phyloP scores from a whole-genome alignment of 1,140 invertebrate genomes.

The Aphaenogaster floridana region DNA sequence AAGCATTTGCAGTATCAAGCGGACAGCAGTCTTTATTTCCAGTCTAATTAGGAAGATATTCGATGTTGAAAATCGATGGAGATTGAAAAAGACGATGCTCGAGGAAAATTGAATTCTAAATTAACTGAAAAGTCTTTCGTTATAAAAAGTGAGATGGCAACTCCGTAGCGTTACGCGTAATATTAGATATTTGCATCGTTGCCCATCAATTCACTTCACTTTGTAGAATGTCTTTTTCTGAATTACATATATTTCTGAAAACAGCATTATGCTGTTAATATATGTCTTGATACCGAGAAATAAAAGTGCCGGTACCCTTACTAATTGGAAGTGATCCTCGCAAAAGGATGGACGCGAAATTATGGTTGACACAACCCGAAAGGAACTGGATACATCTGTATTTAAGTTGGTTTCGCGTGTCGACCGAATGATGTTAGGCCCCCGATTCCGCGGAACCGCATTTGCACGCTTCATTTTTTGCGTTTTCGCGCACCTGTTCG shows the following conservation, averaged over 20 bases:
- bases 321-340: constrained; percentile 14
- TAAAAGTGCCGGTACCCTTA: neutral
- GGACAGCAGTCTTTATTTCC: neutral
- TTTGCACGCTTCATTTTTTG: constrained; percentile 50
- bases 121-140: neutral
- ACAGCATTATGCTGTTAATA: neutral
- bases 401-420: constrained; percentile 49
- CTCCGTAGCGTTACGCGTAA: neutral
- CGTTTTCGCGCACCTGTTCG: constrained; percentile 55
- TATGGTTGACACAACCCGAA: neutral
- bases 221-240: neutral
- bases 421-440: constrained; percentile 6
- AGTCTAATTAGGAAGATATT: neutral
- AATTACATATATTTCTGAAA: neutral
- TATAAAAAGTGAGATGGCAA: neutral
- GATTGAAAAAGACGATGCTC: neutral
- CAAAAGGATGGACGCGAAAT: constrained; percentile 12
- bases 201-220: neutral
- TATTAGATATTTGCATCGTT: neutral
- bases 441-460: constrained; percentile 28
- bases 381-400: constrained; percentile 18
- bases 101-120: neutral
- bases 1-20: too few relatives aligned
- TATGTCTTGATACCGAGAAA: neutral
- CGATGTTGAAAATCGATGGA: neutral